Evolutionary conservation across 2,888 invertebrate species (phyloP).

Genomic region (Trachelus iudaicus): DNA sequence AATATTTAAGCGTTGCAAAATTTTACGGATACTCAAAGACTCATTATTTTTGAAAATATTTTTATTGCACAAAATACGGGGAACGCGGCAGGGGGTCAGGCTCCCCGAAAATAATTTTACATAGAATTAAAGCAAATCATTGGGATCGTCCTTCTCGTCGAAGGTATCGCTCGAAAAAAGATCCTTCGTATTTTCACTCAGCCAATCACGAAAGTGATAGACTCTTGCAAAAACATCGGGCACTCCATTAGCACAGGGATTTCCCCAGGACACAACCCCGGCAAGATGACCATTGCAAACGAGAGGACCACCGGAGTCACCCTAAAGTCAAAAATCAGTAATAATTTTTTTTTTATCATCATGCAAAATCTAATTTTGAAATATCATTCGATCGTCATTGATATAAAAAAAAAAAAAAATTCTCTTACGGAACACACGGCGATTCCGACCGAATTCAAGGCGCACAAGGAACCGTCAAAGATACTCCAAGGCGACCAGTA

Average conservation of each 20-base stretch:
- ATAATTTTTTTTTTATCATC: not conserved
- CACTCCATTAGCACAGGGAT: conserved; percentile 7
- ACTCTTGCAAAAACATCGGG: conserved; percentile 11
- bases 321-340: conserved; percentile 3
- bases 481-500: not conserved
- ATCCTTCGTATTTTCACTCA: conserved; percentile 1
- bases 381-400: not conserved
- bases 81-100: no score
- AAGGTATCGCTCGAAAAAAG: not conserved
- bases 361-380: not conserved
- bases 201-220: conserved; percentile 11
- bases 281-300: conserved; percentile 13
- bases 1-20: not conserved
- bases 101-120: not conserved
- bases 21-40: not conserved
- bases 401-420: no score
- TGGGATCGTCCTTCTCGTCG: not conserved
- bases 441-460: not conserved
- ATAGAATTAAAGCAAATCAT: not conserved
- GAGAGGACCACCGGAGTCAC: conserved; percentile 18
- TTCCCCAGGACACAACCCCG: conserved; percentile 14
- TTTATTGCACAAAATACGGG: not conserved
- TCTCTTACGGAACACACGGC: not conserved
- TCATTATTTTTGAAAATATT: not conserved
- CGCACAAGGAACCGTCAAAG: not conserved